Percentiles rank a stretch among this genome's conserved stretches.
phyloP scores from a whole-genome alignment of 2,797 vertebrate species.

The Sarcoramphus papa region DNA sequence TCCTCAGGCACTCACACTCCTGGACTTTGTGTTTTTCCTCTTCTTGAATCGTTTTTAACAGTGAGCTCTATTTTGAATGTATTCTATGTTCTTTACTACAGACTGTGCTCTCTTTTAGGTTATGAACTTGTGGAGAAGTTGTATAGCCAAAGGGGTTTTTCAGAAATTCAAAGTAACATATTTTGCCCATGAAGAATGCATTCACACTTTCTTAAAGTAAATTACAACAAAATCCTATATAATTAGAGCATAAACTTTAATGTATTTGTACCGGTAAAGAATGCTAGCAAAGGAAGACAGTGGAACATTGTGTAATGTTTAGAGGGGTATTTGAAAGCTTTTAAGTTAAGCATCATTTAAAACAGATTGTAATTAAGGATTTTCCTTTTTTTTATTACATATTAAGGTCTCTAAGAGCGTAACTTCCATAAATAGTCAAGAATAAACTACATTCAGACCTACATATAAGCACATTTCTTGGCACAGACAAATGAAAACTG shows the following conservation, averaged over 20 bases:
- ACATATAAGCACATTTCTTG: slow-evolving; percentile 59
- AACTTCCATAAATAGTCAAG: slow-evolving; percentile 61
- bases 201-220: slow-evolving; percentile 39
- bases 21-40: background rate
- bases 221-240: slow-evolving; percentile 48
- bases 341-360: slow-evolving; percentile 66
- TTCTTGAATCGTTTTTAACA: slow-evolving; percentile 11
- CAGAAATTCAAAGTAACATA: slow-evolving; percentile 39
- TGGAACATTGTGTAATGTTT: slow-evolving; percentile 45
- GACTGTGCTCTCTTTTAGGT: background rate
- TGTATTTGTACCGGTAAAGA: slow-evolving; percentile 51
- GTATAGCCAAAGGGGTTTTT: slow-evolving; percentile 12
- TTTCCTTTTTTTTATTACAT: slow-evolving; percentile 28
- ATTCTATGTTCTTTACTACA: background rate
- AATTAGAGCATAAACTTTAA: slow-evolving; percentile 65
- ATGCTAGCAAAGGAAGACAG: slow-evolving; percentile 12
- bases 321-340: slow-evolving; percentile 67
- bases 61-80: background rate
- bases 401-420: slow-evolving; percentile 39
- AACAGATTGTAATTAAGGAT: slow-evolving; percentile 62
- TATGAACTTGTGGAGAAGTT: slow-evolving; percentile 28
- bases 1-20: slow-evolving; percentile 10
- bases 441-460: slow-evolving; percentile 62
- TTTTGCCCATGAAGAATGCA: slow-evolving; percentile 22
- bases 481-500: slow-evolving; percentile 59